Base-by-base conservation (phyloP, 64 coral and sea anemone genomes). In the Exaiptasia diaphana region DNA sequence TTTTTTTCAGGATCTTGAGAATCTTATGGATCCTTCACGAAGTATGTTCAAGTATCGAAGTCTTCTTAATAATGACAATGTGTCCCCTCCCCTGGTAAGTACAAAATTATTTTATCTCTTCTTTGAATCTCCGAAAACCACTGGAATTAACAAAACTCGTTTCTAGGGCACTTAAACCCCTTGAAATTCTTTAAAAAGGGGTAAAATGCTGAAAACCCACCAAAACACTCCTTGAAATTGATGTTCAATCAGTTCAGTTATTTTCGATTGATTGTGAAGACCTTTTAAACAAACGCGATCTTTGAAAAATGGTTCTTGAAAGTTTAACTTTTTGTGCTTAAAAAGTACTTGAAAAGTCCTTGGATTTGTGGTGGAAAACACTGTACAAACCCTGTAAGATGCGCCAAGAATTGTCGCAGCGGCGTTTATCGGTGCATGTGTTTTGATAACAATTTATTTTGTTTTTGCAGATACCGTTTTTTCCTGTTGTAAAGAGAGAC, bases 21-120 rank as follows among this genome's bases (percentile, higher is more conserved):
- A 83, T 67, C 76, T 99, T 3, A 99, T 99, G 95, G 95, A 99
- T 81, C 95, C 95, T 17, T 99, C 95, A 13, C 78, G 95, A 32
- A 99, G 86, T 53, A 99, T 99, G 95, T 99, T 88, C 67, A 93
- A 99, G 36, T 99, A 93, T 48, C 83, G 95, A 6, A 99, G 80
- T 72, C 54, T 99, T n/a, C 67, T 99, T 11, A 99, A 88, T 68
- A 84, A 68, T 32, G 90, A 89, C 53, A 84, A 93, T 26, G 82
- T 83, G 4, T 71, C 91, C 30, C 95, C 95, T 0, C 95, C 95
- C 1, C 44, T 99, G 33, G 95, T 99, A 85, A 84, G 90, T 62
- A 67, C 1, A 17, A 0, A 48, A 33, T 59, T n/a, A 24, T 37
- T 21, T 68, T 30, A 41, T 22, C 45, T 25, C 8, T 68, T 33